Evolutionary conservation across 1,140 invertebrate species (phyloP), one percentile per base, ranked within the genome.

Genomic region (Cyrtorhinus lividipennis): DNA sequence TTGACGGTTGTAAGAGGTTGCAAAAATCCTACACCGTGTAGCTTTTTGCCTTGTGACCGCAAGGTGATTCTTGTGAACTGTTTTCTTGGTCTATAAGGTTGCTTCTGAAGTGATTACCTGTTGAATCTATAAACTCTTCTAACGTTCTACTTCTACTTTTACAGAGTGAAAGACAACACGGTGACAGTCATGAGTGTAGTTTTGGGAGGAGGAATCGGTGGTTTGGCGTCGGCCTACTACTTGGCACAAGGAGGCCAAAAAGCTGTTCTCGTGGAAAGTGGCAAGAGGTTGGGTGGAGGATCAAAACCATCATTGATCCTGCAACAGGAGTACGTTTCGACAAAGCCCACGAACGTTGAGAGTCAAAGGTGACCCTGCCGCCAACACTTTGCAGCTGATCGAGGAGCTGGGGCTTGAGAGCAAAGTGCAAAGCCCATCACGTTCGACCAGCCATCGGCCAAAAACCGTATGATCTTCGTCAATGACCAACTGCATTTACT

Each of bases 271-370:
- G 72, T 91, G 57, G 94, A 97, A 79, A 80, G 81, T 12, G 80
- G 82, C 0, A 77, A 80, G 58, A 76, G 84, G 27, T 74, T 91
- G 25, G 93, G 93, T 24, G 93, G 93, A 46, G 92, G 92, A 82
- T 96, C 38, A 81, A 84, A 63, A 83, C 88, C 0, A 73, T 75
- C 53, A 78, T 76, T 45, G 24, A 65, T 24, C 74, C 76, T 44
- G 76, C 81, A 60, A 74, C 80, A 64, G 81, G 81, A 1, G 80
- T 83, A 44, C 72, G 87, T 13, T 92, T 90, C 72, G 92, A 95
- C 73, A 80, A 86, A 70, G 91, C 2, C 90, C 93, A 2, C 75
- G 90, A 67, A 93, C 88, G 1, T 79, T 95, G n/a, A 77, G 93
- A 46, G 80, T 83, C 0, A 76, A 73, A 66, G 89, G 87, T 0